Evolutionary conservation across 2,888 invertebrate species (phyloP).

Genomic region (Cantharis lateralis): DNA sequence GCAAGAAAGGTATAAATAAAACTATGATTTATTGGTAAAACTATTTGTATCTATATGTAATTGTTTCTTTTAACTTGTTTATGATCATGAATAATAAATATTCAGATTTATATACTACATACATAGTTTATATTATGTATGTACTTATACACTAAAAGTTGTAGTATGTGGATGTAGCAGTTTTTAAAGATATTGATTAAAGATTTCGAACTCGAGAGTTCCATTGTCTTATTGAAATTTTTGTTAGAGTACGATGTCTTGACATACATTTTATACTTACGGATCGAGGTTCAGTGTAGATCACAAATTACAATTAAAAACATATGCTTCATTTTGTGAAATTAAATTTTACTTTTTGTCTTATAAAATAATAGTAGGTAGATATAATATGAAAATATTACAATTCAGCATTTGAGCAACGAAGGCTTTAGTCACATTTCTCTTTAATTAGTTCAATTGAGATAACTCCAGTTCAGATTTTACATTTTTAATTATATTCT

Average conservation of each 20-base stretch:
- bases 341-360: not conserved
- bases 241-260: not conserved
- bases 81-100: not conserved
- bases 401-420: not conserved
- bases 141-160: not conserved
- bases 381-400: not conserved
- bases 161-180: not conserved
- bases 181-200: not conserved
- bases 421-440: not conserved
- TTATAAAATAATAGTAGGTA: not conserved
- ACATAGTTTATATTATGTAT: no score
- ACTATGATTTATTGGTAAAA: not conserved
- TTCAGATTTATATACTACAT: no score
- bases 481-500: not conserved
- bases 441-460: not conserved
- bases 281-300: not conserved
- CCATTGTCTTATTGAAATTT: not conserved
- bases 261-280: not conserved
- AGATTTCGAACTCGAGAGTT: not conserved
- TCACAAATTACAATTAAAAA: not conserved
- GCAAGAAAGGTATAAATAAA: not conserved
- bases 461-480: not conserved
- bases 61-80: not conserved
- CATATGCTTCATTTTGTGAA: not conserved
- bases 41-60: not conserved